phyloP scores from a whole-genome alignment of 1,140 invertebrate species.

The Trachymyrmex septentrionalis region DNA sequence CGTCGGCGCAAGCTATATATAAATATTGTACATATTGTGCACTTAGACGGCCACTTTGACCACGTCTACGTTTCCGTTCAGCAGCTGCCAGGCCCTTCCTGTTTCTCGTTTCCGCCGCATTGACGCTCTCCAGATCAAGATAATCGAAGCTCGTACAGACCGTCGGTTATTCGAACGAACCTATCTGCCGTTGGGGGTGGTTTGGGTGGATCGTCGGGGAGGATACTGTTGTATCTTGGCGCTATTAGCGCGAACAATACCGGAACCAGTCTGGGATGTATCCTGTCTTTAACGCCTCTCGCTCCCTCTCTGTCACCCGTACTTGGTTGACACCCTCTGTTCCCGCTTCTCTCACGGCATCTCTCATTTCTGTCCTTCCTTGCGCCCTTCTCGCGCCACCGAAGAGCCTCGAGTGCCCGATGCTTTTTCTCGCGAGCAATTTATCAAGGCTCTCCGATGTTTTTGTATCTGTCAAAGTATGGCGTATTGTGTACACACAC shows the following conservation, averaged over 20 bases:
- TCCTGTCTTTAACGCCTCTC: constrained; percentile 84
- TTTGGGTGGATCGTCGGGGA: constrained; percentile 52
- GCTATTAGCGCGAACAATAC: constrained; percentile 86
- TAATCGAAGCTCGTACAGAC: constrained; percentile 83
- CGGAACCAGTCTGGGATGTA: constrained; percentile 84
- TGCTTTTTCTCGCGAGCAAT: constrained; percentile 81
- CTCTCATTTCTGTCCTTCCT: constrained; percentile 56
- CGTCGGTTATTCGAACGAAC: constrained; percentile 76
- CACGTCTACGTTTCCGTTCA: constrained; percentile 59
- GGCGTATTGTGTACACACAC: constrained; percentile 24
- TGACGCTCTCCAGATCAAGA: constrained; percentile 85
- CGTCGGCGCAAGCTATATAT: constrained; percentile 26
- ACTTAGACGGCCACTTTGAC: constrained; percentile 60
- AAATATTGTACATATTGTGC: constrained; percentile 58
- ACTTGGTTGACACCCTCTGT: constrained; percentile 64
- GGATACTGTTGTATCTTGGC: constrained; percentile 80
- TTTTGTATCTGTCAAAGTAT: constrained; percentile 82
- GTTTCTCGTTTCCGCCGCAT: constrained; percentile 79
- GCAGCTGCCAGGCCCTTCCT: constrained; percentile 68
- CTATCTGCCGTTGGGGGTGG: constrained; percentile 68
- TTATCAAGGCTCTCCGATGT: constrained; percentile 82
- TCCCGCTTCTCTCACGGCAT: constrained; percentile 52
- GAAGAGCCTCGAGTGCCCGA: constrained; percentile 78
- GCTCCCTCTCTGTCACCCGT: constrained; percentile 61
- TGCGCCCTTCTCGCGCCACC: constrained; percentile 65